phyloP scores from a whole-genome alignment of 2,797 vertebrate species.

The Coluber constrictor region DNA sequence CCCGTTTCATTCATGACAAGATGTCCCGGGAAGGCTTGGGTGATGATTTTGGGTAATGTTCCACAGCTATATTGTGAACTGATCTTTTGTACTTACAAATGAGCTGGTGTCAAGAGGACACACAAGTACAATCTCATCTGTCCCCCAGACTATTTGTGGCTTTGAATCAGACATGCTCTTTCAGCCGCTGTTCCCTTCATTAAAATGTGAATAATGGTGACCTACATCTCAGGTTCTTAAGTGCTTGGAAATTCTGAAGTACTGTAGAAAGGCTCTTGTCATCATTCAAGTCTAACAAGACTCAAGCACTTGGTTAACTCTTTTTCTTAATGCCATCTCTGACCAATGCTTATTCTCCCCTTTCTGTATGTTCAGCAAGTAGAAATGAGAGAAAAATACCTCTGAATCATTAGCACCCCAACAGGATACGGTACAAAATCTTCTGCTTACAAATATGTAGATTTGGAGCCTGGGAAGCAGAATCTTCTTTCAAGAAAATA shows the following conservation, averaged over 20 bases:
- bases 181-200: neutral
- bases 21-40: neutral
- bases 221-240: neutral
- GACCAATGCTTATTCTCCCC: neutral
- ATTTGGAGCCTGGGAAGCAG: neutral
- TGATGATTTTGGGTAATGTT: neutral
- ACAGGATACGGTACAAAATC: neutral
- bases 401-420: neutral
- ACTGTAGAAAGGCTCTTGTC: neutral
- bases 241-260: neutral
- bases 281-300: neutral
- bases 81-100: neutral
- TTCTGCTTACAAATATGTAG: neutral
- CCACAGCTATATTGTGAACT: neutral
- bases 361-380: neutral
- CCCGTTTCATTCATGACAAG: neutral
- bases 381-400: neutral
- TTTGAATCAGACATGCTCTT: neutral
- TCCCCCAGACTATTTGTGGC: neutral
- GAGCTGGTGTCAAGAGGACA: neutral
- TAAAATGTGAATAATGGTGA: neutral
- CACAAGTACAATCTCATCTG: neutral
- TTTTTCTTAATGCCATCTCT: neutral
- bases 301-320: neutral
- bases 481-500: neutral